Conservation (phyloP, 2,113 vertebrate species). For the Notechis scutatus region DNA sequence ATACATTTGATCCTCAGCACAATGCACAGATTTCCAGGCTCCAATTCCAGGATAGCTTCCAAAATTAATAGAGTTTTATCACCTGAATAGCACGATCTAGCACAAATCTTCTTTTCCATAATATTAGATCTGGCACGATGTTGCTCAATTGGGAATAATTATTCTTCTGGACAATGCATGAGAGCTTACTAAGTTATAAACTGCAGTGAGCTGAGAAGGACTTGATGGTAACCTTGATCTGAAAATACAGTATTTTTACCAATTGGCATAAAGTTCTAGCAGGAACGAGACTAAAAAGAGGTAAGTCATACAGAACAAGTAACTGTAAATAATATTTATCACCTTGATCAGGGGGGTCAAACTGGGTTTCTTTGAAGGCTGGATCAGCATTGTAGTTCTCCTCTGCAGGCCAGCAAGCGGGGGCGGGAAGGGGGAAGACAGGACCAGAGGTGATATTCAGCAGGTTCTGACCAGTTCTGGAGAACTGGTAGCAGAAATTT, state of each 20-base stretch:
- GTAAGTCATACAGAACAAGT: not conserved
- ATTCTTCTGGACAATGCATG: constrained; percentile 30
- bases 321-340: not conserved
- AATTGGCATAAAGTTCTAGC: not conserved
- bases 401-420: too few relatives aligned
- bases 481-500: too few relatives aligned
- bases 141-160: constrained; percentile 35
- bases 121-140: constrained; percentile 43
- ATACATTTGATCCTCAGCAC: not conserved
- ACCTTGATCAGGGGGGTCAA: not conserved
- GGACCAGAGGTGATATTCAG: too few relatives aligned
- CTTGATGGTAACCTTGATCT: not conserved
- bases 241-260: not conserved
- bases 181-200: constrained; percentile 30
- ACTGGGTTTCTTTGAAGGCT: too few relatives aligned
- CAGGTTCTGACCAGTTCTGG: too few relatives aligned
- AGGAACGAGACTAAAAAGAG: not conserved
- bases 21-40: not conserved
- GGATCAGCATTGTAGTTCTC: too few relatives aligned
- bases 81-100: constrained; percentile 50
- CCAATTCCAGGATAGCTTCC: constrained; percentile 3
- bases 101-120: constrained; percentile 53
- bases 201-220: not conserved
- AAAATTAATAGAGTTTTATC: constrained; percentile 29
- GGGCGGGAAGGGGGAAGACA: too few relatives aligned